These are phyloP conservation scores for Brenthis ino DNA, from an alignment of 2,888 invertebrate genomes.

Conservation along the genomic window DNA sequence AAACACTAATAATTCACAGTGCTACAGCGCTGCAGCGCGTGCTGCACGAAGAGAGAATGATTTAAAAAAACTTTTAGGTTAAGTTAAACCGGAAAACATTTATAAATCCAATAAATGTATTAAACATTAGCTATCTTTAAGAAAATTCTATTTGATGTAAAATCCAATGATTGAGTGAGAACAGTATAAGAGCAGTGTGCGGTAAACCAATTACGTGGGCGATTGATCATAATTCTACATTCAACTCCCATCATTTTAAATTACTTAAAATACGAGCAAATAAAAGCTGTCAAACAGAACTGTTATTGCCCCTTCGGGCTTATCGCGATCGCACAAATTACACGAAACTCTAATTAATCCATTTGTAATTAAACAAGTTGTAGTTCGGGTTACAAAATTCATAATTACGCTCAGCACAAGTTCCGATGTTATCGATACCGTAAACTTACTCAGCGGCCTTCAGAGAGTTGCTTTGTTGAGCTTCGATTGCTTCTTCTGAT, in stretches of 20 bases:
- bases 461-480: conserved; percentile 1
- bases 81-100: no score
- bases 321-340: conserved; percentile 32
- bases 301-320: conserved; percentile 22
- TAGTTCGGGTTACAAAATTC: conserved; percentile 24
- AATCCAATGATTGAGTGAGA: not conserved
- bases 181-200: not conserved
- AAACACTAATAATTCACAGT: no score
- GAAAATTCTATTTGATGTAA: not conserved
- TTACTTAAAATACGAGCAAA: conserved; percentile 19
- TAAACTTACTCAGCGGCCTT: conserved; percentile 2
- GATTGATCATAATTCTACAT: not conserved
- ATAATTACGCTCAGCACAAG: conserved; percentile 24
- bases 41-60: no score
- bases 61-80: no score
- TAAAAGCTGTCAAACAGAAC: conserved; percentile 23
- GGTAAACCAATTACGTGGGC: not conserved
- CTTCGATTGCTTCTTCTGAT: not conserved
- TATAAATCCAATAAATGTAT: no score
- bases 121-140: no score
- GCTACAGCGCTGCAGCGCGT: no score
- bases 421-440: conserved; percentile 21
- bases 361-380: conserved; percentile 32
- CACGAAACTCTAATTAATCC: conserved; percentile 29
- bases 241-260: not conserved